Evolutionary conservation across 1,140 invertebrate species (phyloP).

Genomic region (Drosophila chauvacae): DNA sequence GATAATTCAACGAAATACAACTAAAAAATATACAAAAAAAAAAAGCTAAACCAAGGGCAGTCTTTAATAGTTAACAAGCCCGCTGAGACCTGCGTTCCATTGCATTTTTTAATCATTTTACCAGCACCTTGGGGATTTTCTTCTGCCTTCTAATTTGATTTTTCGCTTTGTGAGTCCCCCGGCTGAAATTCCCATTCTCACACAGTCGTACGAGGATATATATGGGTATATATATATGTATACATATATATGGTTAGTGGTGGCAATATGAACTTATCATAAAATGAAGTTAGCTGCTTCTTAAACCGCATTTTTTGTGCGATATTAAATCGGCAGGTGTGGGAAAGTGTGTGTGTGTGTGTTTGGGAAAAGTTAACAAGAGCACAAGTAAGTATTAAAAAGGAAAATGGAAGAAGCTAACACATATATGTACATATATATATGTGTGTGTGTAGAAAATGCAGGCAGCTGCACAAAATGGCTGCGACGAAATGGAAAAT

Average conservation of each 20-base stretch:
- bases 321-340: conserved; percentile 72
- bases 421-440: conserved; percentile 1
- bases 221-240: conserved; percentile 1
- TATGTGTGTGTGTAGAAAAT: conserved; percentile 23
- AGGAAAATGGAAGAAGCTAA: conserved; percentile 19
- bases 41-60: background rate
- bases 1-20: background rate
- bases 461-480: conserved; percentile 63
- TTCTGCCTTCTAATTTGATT: conserved; percentile 33
- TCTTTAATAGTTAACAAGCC: background rate
- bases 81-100: conserved; percentile 40
- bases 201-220: background rate
- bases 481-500: conserved; percentile 51
- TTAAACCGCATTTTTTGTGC: conserved; percentile 74
- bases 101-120: conserved; percentile 52
- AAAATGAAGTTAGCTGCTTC: conserved; percentile 76
- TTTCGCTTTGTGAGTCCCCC: conserved; percentile 27
- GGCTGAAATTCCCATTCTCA: conserved; percentile 24
- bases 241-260: conserved; percentile 5
- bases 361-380: conserved; percentile 57
- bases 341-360: conserved; percentile 15
- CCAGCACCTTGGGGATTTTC: conserved; percentile 20
- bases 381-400: conserved; percentile 48
- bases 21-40: background rate
- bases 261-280: conserved; percentile 77